Evolutionary conservation across 2,888 invertebrate species (phyloP), one percentile per base, ranked within the genome.

Genomic region (Melolontha melolontha): DNA sequence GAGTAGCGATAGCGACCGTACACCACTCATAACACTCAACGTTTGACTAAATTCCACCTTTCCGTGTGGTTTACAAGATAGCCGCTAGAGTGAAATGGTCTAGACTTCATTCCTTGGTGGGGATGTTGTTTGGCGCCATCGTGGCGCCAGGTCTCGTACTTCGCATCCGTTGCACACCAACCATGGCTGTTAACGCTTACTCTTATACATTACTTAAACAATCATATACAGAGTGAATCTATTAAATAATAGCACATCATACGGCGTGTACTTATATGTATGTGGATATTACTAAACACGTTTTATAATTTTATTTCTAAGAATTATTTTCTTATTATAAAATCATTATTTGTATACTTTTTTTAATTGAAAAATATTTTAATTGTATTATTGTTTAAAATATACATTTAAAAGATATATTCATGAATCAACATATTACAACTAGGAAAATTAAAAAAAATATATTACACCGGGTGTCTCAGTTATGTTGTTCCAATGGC

Each of bases 81-180:
- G 82, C 84, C 83, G 84, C 82, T 81, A 84, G 83, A 82, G 84
- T 79, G 78, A 71, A 78, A 78, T 75, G 79, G 79, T 80, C 79
- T 79, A 77, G 77, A 76, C 78, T 29, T 10, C 12, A n/a, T 54
- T 29, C 39, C 12, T 5, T 69, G 66, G 69, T 16, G 55, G 79
- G 80, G 79, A 74, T 72, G 73, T 74, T 67, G 66, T 69, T 71
- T 79, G 83, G 83, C 83, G 82, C 83, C 83, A 79, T 75, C 78
- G 71, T 78, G 80, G 78, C 79, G 79, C 79, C 82, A 82, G 81
- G 80, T 77, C 77, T 29, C 79, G 82, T 78, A 82, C 80, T 81
- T 77, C 76, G 76, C 71, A 75, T 76, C 74, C 74, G 74, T 69
- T 72, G 27, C 57, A 55, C 55, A 66, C 50, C 22, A 27, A 57